These are phyloP conservation scores for Eurytoma adleriae DNA, from an alignment of 2,888 invertebrate genomes.

Conservation along the genomic window DNA sequence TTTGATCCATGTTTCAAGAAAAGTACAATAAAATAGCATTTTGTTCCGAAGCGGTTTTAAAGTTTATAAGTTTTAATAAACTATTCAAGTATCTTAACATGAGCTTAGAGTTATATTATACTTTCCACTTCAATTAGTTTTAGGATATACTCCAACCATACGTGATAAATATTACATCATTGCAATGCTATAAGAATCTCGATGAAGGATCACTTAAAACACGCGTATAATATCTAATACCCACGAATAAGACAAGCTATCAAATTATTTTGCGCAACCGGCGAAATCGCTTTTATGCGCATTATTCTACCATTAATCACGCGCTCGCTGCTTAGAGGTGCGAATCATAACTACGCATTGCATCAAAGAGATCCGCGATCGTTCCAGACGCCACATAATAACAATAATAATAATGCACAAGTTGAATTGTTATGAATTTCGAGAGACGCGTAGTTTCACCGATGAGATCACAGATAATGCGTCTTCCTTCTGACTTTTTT, in stretches of 20 bases:
- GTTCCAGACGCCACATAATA: slow-evolving; percentile 30
- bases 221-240: not conserved
- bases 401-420: not conserved
- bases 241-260: not conserved
- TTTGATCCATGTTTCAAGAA: too few species aligned
- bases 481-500: not conserved
- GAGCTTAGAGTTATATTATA: too few species aligned
- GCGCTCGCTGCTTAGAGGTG: slow-evolving; percentile 18
- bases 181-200: too few species aligned
- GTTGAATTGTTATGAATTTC: not conserved
- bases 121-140: too few species aligned
- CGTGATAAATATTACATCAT: too few species aligned
- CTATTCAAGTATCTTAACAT: too few species aligned
- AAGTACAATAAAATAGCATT: too few species aligned
- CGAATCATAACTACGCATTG: slow-evolving; percentile 32
- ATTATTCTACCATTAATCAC: slow-evolving; percentile 12
- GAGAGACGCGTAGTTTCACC: not conserved
- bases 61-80: too few species aligned
- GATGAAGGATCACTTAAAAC: too few species aligned
- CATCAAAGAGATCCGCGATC: slow-evolving; percentile 3
- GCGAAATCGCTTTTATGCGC: slow-evolving; percentile 24
- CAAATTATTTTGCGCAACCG: slow-evolving; percentile 27
- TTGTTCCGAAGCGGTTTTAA: too few species aligned
- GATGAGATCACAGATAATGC: slow-evolving; percentile 46
- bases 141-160: too few species aligned